A percentile compares a stretch with the other conserved stretches of the same genome.
Evolutionary conservation across 2,797 vertebrate species (phyloP).

Genomic region (Furcifer pardalis): DNA sequence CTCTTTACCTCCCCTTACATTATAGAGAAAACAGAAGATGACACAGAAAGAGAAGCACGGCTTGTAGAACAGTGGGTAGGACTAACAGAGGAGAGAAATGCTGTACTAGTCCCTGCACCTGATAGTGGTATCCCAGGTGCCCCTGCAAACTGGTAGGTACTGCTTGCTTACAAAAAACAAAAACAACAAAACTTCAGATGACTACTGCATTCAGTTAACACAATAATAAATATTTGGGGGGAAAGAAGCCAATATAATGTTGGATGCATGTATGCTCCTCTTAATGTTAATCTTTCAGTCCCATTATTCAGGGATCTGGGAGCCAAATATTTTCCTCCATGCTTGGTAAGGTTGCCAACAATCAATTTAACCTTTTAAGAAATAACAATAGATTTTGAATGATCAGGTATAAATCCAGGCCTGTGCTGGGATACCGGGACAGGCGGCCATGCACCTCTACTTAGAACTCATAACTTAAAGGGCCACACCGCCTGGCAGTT

Average conservation of each 20-base stretch:
- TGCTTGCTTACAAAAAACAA: neutral
- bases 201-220: neutral
- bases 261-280: neutral
- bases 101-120: conserved; percentile 92
- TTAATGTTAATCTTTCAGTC: neutral
- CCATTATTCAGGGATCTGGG: too few species aligned
- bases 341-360: too few species aligned
- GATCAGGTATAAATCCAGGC: too few species aligned
- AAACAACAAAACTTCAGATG: neutral
- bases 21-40: conserved; percentile 93
- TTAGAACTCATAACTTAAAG: too few species aligned
- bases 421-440: too few species aligned
- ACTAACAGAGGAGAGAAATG: conserved; percentile 94
- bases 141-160: conserved; percentile 89
- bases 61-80: conserved; percentile 98
- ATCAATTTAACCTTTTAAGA: too few species aligned
- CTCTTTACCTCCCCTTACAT: neutral
- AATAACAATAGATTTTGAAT: too few species aligned
- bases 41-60: conserved; percentile 90
- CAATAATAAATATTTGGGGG: conserved; percentile 5
- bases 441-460: too few species aligned
- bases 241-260: neutral
- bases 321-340: too few species aligned
- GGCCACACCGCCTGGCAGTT: too few species aligned
- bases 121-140: conserved; percentile 95